A percentile compares a stretch with the other conserved stretches of the same genome.
Evolutionary conservation across 2,888 invertebrate species (phyloP).

Genomic region (Marasmarcha lunaedactyla): DNA sequence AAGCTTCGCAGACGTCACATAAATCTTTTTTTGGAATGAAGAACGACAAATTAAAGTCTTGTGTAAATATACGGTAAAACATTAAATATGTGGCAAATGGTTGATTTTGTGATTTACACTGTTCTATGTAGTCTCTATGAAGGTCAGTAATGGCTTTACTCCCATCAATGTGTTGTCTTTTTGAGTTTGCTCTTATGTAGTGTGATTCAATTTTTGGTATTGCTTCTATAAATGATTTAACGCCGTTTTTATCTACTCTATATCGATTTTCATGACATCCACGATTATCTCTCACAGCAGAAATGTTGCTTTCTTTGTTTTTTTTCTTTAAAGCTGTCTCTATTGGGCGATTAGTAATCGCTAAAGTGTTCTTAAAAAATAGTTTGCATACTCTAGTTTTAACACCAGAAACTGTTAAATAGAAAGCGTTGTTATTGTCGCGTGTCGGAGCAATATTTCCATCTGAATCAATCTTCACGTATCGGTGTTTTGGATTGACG

Average conservation of each 20-base stretch:
- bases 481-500: slow-evolving; percentile 6
- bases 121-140: slow-evolving; percentile 16
- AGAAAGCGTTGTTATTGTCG: slow-evolving; percentile 8
- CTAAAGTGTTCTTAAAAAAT: slow-evolving; percentile 14
- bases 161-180: slow-evolving; percentile 13
- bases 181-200: slow-evolving; percentile 13
- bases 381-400: slow-evolving; percentile 15
- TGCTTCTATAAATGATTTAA: slow-evolving; percentile 9
- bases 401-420: too few species aligned
- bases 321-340: slow-evolving; percentile 13
- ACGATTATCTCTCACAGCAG: slow-evolving; percentile 5
- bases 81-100: slow-evolving; percentile 10
- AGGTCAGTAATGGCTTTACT: slow-evolving; percentile 14
- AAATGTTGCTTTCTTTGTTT: slow-evolving; percentile 7
- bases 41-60: slow-evolving; percentile 17
- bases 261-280: slow-evolving; percentile 10
- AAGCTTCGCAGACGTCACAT: slow-evolving; percentile 15
- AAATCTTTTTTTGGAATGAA: too few species aligned
- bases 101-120: slow-evolving; percentile 9
- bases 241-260: slow-evolving; percentile 9
- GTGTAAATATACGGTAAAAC: slow-evolving; percentile 18
- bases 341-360: slow-evolving; percentile 15
- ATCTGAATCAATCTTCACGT: slow-evolving; percentile 7
- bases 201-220: slow-evolving; percentile 13
- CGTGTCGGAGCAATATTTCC: slow-evolving; percentile 5